A percentile compares a stretch with the other conserved stretches of the same genome.
phyloP scores from a whole-genome alignment of 2,797 vertebrate species.

The Malacoctenus gilli region DNA sequence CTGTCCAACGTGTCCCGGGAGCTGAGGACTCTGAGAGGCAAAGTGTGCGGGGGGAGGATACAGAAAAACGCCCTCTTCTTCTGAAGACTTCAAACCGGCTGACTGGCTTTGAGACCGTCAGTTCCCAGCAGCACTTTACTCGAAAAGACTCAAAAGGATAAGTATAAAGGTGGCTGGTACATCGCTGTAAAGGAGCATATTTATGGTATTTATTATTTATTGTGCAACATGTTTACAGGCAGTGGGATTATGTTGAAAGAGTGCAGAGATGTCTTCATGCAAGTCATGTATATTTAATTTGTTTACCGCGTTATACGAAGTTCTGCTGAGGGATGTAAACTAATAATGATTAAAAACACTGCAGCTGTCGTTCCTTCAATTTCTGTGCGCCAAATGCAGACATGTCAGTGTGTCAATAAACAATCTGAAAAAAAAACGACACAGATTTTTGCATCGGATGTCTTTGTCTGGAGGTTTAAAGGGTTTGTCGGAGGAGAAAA shows the following conservation, averaged over 20 bases:
- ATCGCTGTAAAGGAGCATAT: conserved; percentile 61
- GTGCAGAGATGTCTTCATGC: conserved; percentile 2
- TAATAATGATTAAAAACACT: conserved; percentile 28
- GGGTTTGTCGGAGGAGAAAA: background rate
- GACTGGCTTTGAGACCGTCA: conserved; percentile 16
- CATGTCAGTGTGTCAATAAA: conserved; percentile 2
- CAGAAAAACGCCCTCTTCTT: conserved; percentile 17
- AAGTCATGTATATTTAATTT: conserved; percentile 53
- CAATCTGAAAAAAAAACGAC: conserved; percentile 1
- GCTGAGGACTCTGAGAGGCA: conserved; percentile 67
- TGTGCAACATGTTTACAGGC: conserved; percentile 49
- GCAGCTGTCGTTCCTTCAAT: conserved; percentile 5
- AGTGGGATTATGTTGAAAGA: conserved; percentile 20
- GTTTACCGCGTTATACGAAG: conserved; percentile 30
- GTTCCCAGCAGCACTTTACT: conserved; percentile 22
- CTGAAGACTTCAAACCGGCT: conserved; percentile 41
- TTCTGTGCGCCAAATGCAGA: conserved; percentile 11
- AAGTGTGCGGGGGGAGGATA: conserved; percentile 54
- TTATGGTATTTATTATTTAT: conserved; percentile 84
- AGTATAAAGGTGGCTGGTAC: conserved; percentile 55
- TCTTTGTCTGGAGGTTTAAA: too few relatives aligned
- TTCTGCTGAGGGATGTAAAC: conserved; percentile 27
- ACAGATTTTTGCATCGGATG: background rate
- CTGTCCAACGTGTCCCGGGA: conserved; percentile 63
- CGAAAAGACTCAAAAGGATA: conserved; percentile 43